Percentiles rank a stretch among this genome's conserved stretches.
These are phyloP conservation scores for Sebastes schlegelii DNA, from an alignment of 2,113 vertebrate species.

Conservation along the genomic window DNA sequence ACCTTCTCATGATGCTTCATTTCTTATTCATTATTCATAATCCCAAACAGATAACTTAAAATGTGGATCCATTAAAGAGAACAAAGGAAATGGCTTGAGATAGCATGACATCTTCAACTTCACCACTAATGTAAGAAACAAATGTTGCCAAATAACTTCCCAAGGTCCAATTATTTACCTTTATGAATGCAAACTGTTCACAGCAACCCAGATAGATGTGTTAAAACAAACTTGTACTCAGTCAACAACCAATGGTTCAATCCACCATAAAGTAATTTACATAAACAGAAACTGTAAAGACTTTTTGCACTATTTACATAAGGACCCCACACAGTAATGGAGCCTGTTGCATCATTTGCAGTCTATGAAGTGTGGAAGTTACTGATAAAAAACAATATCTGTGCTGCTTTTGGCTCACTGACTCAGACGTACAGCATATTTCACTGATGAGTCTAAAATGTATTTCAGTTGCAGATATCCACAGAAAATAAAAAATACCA, in stretches of 20 bases:
- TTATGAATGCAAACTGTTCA: not conserved
- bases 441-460: not conserved
- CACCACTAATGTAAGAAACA: not conserved
- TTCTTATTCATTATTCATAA: not conserved
- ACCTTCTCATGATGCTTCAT: not conserved
- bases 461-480: not conserved
- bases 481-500: not conserved
- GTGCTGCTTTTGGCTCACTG: slow-evolving; percentile 22
- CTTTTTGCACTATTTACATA: slow-evolving; percentile 17
- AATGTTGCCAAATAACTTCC: not conserved
- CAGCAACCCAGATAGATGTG: not conserved
- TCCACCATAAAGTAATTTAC: not conserved
- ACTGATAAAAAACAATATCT: slow-evolving; percentile 1
- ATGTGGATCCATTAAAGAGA: not conserved
- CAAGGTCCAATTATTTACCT: not conserved
- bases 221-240: not conserved
- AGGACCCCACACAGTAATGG: slow-evolving; percentile 22
- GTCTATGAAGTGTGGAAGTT: not conserved
- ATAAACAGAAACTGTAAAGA: slow-evolving; percentile 20
- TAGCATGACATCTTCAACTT: not conserved
- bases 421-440: not conserved
- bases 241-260: not conserved
- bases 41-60: not conserved
- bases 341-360: slow-evolving; percentile 18
- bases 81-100: not conserved